Evolutionary conservation across 2,888 invertebrate genomes (phyloP).

Genomic region (Nemotelus nigrinus): DNA sequence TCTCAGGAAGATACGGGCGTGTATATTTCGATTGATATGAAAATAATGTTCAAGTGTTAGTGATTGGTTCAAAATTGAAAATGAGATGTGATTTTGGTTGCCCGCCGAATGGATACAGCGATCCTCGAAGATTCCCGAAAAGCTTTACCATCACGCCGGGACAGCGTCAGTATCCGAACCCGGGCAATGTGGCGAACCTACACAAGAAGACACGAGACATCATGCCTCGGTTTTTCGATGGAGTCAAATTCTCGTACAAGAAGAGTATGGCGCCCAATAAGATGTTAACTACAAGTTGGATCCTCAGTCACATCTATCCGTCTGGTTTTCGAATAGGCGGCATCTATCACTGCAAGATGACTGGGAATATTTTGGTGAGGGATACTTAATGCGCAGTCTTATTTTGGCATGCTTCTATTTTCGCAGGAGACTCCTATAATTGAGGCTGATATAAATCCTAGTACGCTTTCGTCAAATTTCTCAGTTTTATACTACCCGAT

Average conservation of each 20-base stretch:
- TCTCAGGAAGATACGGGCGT: not conserved
- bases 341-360: constrained; percentile 57
- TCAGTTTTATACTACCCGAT: constrained; percentile 60
- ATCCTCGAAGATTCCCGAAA: constrained; percentile 56
- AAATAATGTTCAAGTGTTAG: not conserved
- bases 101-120: not conserved
- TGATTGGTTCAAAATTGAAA: not conserved
- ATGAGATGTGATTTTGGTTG: constrained; percentile 22
- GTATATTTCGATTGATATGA: not conserved
- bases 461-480: constrained; percentile 61
- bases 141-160: constrained; percentile 58
- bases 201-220: constrained; percentile 61
- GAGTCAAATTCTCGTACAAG: constrained; percentile 59
- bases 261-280: constrained; percentile 61
- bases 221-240: constrained; percentile 62
- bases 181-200: constrained; percentile 61
- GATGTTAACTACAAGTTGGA: constrained; percentile 58
- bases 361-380: constrained; percentile 60
- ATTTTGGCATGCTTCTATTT: not conserved
- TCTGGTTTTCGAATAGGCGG: constrained; percentile 63
- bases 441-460: constrained; percentile 62
- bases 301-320: constrained; percentile 60
- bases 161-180: constrained; percentile 57
- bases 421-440: constrained; percentile 61
- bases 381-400: not conserved